Base-by-base conservation (phyloP, 2,113 vertebrate species). In the Gobiocypris rarus region DNA sequence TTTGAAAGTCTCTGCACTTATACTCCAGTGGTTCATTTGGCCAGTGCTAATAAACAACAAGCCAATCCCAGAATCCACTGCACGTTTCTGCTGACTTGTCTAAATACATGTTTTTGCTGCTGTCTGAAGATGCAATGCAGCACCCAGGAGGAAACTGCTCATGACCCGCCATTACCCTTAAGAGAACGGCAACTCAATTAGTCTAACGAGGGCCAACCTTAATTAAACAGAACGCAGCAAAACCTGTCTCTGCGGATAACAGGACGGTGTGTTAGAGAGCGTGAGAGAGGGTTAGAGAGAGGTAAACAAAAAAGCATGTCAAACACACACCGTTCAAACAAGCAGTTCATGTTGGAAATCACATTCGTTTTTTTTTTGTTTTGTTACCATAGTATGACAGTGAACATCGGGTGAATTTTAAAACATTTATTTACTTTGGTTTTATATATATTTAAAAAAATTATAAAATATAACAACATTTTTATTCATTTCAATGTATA, bases 81-180 rank as follows among this genome's bases (percentile, higher is more conserved):
- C 73, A 75, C 17, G 19, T 28, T 48, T 65, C 19, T 83, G 81
- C 70, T 75, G 81, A 75, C 54, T n/a, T 74, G 82, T 48, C 17
- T 50, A 31, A 43, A 58, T 34, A n/a, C n/a, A 26, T 83, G 71
- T 83, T 83, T 82, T 83, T 63, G 54, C 71, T 83, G 34, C 24
- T 54, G 70, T 75, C 54, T 61, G 71, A 74, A 75, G 71, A 83
- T 22, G 58, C 70, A 31, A 28, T 31, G 81, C 81, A 83, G 81
- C 75, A 41, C 75, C 75, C 54, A 3, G 19, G 75, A 58, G 75
- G 41, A 56, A 76, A 58, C 52, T 24, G 19, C 52, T 77, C 75
- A 56, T 50, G 56, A 63, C 45, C 70, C 38, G 84, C 69, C 28
- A 85, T 85, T 82, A 85, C 58, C 84, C 78, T 45, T 41, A 24